Evolutionary conservation across 2,888 invertebrate species (phyloP).

Genomic region (Eumerus sabulonum): DNA sequence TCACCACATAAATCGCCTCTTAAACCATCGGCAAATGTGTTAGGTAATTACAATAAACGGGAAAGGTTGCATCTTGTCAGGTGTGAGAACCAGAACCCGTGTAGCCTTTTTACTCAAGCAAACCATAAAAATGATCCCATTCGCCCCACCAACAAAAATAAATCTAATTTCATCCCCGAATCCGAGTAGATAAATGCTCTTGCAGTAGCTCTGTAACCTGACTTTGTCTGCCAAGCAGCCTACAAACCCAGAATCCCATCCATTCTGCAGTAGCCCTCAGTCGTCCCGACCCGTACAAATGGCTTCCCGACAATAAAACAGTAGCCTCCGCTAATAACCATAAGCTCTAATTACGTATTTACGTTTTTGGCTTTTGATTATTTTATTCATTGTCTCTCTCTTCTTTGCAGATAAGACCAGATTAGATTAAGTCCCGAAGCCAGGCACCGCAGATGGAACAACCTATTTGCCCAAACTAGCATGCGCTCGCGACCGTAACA

Average conservation of each 20-base stretch:
- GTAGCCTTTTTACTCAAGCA: too few species aligned
- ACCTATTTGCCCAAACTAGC: constrained; percentile 27
- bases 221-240: neutral
- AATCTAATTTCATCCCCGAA: too few species aligned
- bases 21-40: too few species aligned
- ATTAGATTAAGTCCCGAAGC: constrained; percentile 31
- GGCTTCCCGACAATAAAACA: constrained; percentile 8
- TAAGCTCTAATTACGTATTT: constrained; percentile 40
- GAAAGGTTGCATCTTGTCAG: too few species aligned
- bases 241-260: neutral
- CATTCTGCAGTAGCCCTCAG: neutral
- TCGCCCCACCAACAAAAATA: too few species aligned
- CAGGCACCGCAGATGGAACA: constrained; percentile 13
- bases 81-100: too few species aligned
- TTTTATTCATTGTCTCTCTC: constrained; percentile 8
- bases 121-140: too few species aligned
- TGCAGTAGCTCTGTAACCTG: neutral
- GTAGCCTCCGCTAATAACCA: constrained; percentile 29
- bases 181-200: too few species aligned
- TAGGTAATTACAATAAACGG: too few species aligned
- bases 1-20: too few species aligned
- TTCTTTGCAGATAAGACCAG: constrained; percentile 41
- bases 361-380: too few species aligned
- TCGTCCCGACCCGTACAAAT: neutral
- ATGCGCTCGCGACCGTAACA: constrained; percentile 14